Conservation (phyloP, 2,888 invertebrate genomes). For the Tetragonisca angustula region DNA sequence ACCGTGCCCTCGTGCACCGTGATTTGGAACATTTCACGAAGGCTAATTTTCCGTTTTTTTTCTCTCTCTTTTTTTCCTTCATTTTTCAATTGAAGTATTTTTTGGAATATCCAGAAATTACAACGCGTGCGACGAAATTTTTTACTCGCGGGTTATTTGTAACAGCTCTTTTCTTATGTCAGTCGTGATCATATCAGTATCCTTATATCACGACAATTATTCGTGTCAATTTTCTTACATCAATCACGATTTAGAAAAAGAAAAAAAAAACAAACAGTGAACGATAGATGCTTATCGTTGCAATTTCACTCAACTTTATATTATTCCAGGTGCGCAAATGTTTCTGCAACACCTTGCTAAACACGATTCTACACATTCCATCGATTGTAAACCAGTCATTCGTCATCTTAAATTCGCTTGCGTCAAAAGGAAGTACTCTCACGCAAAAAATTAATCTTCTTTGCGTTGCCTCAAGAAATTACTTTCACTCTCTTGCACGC, state of each 20-base stretch:
- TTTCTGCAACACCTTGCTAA: conserved; percentile 14
- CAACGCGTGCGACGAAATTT: not conserved
- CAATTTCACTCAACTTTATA: not conserved
- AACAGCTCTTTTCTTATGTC: not conserved
- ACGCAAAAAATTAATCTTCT: conserved; percentile 34
- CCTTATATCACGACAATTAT: too few relatives aligned
- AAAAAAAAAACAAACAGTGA: not conserved
- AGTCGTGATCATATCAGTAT: too few relatives aligned
- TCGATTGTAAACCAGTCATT: conserved; percentile 28
- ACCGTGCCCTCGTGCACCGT: not conserved
- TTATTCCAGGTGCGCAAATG: conserved; percentile 15
- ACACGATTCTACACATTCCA: not conserved
- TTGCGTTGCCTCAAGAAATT: not conserved
- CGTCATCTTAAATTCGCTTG: conserved; percentile 19
- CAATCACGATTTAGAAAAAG: too few relatives aligned
- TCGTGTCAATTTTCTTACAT: too few relatives aligned
- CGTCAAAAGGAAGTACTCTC: conserved; percentile 5
- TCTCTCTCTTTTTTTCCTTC: not conserved
- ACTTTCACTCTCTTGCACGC: not conserved
- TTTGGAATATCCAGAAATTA: not conserved
- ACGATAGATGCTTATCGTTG: not conserved
- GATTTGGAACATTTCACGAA: not conserved
- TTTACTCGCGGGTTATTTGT: not conserved
- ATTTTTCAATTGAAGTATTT: not conserved
- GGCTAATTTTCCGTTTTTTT: not conserved